Evolutionary conservation across 2,888 invertebrate species (phyloP).

Genomic region (Melikaiella ostensackeni): DNA sequence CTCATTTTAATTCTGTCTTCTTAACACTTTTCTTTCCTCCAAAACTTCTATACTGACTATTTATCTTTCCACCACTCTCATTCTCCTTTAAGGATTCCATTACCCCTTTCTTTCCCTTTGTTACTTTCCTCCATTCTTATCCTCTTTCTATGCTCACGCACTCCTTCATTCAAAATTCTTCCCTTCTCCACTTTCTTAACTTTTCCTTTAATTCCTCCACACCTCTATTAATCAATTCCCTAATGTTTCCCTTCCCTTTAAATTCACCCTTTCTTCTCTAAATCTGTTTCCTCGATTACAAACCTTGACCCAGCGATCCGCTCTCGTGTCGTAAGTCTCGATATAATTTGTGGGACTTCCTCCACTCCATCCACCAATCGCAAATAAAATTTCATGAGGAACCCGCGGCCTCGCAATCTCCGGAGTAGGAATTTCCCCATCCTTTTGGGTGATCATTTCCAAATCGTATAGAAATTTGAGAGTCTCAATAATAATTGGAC

Average conservation of each 20-base stretch:
- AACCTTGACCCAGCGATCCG: conserved; percentile 92
- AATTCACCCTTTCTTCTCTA: not conserved
- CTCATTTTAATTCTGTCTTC: conserved; percentile 19
- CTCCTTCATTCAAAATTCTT: conserved; percentile 30
- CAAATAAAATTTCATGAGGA: conserved; percentile 93
- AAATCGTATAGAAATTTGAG: conserved; percentile 94
- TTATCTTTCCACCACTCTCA: too few species aligned
- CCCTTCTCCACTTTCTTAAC: not conserved
- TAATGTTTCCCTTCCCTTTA: too few species aligned
- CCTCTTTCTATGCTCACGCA: not conserved
- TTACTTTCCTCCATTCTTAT: not conserved
- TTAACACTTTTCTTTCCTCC: not conserved
- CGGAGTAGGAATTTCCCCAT: conserved; percentile 91
- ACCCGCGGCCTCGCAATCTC: conserved; percentile 90
- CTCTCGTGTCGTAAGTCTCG: conserved; percentile 93
- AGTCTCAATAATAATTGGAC: conserved; percentile 93
- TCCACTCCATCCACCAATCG: conserved; percentile 88
- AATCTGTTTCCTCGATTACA: not conserved
- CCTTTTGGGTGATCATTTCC: conserved; percentile 89
- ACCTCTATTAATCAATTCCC: too few species aligned
- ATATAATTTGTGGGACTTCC: conserved; percentile 81
- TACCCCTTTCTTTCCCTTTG: too few species aligned
- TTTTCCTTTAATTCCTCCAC: too few species aligned
- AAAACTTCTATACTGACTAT: too few species aligned
- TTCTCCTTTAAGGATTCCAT: too few species aligned